Evolutionary conservation across 1,140 invertebrate species (phyloP), one percentile per base, ranked within the genome.

Genomic region (Aphidius gifuensis): DNA sequence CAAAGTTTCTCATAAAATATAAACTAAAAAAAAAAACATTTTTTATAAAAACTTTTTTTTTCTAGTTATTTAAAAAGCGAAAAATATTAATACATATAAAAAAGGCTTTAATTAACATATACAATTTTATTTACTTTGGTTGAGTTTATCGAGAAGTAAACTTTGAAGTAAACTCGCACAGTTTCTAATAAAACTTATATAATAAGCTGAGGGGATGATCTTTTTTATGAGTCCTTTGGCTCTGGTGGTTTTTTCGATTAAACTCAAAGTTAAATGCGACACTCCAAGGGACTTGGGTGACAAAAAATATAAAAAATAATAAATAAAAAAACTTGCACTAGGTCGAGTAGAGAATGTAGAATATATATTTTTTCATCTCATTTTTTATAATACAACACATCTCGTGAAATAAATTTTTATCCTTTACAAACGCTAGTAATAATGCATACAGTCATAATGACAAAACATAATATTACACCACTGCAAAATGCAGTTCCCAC

Each of bases 401-500:
- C 23, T 32, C 23, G 23, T 32, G 4, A 32, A 32, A 32, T 32
- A 32, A 2, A 32, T 32, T 32, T 32, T 32, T 32, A 32, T 32
- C 4, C 23, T 32, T 32, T 8, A 40, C 39, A 47, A 61, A 63
- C 42, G 47, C 61, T 60, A 62, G 64, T 62, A 65, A 59, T 65
- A 62, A 65, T 63, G 68, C 67, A 67, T 69, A 70, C 65, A 70
- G 71, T 71, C 68, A 74, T 72, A 74, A 74, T 68, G 63, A 64
- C 68, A 65, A 71, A 73, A 67, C 67, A 69, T 74, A 74, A 74
- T 71, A 71, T 73, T 75, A 71, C 68, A 71, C 64, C 51, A 65
- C 65, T 65, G 66, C 63, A 66, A 73, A 55, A 71, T 72, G 73
- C 73, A 73, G 72, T 74, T 71, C 67, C 68, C 66, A 40, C 40